These are phyloP conservation scores for Fabriciana adippe DNA, from an alignment of 2,888 invertebrate genomes.

Conservation along the genomic window DNA sequence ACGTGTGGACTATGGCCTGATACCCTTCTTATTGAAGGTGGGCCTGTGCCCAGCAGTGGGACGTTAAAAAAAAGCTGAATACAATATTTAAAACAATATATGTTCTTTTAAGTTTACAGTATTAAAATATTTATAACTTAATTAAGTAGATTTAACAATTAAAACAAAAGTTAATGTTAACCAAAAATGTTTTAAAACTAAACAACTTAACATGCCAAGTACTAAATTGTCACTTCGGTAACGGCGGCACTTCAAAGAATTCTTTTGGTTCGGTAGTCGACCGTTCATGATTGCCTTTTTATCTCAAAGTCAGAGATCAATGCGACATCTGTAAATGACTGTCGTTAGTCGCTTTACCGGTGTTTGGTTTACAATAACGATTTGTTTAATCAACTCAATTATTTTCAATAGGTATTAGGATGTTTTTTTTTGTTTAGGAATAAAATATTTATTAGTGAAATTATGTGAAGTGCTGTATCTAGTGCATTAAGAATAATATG, in stretches of 20 bases:
- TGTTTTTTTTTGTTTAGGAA: not conserved
- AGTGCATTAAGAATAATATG: no score
- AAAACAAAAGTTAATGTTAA: no score
- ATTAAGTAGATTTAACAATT: no score
- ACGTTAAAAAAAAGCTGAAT: no score
- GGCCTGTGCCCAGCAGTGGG: no score
- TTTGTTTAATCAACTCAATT: constrained; percentile 21
- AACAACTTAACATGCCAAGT: constrained; percentile 6
- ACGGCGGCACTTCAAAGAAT: constrained; percentile 65
- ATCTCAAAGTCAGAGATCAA: constrained; percentile 55
- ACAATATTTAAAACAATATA: no score
- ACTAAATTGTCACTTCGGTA: constrained; percentile 30
- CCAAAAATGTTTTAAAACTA: not conserved
- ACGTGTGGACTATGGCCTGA: no score
- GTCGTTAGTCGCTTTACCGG: constrained; percentile 37
- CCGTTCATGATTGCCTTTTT: constrained; percentile 68
- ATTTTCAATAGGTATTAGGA: not conserved
- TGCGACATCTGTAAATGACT: constrained; percentile 45
- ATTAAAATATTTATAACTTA: no score
- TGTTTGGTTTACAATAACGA: constrained; percentile 27
- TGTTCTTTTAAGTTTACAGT: no score
- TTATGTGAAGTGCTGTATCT: not conserved
- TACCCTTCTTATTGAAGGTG: no score
- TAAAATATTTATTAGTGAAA: not conserved
- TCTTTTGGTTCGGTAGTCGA: constrained; percentile 69